These are phyloP conservation scores for Venustaconcha ellipsiformis DNA, from an alignment of 1,140 invertebrate genomes.

Conservation along the genomic window DNA sequence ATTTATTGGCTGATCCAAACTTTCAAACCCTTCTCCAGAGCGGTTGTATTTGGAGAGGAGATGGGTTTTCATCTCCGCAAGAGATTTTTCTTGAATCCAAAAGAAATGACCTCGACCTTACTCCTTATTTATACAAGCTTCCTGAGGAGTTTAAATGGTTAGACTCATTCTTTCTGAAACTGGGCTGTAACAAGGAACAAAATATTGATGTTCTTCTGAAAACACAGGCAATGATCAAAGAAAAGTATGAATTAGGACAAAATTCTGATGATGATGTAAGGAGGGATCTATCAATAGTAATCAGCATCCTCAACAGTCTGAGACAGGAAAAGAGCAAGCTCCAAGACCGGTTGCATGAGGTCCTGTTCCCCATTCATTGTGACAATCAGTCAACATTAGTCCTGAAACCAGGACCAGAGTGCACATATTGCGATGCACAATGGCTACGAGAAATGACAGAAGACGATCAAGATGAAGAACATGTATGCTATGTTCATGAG, in stretches of 20 bases:
- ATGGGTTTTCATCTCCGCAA: not conserved
- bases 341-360: too few relatives aligned
- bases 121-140: slow-evolving; percentile 1
- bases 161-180: slow-evolving; percentile 3
- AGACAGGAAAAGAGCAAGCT: not conserved
- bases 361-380: too few relatives aligned
- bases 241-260: not conserved
- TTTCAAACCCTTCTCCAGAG: not conserved
- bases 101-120: slow-evolving; percentile 1
- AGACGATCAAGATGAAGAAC: slow-evolving; percentile 31
- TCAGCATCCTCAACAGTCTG: slow-evolving; percentile 5
- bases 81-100: not conserved
- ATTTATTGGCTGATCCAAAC: not conserved
- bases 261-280: not conserved
- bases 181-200: slow-evolving; percentile 4
- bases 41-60: slow-evolving; percentile 6
- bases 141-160: slow-evolving; percentile 12
- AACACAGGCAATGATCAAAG: not conserved
- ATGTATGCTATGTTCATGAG: slow-evolving; percentile 43
- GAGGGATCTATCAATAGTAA: not conserved
- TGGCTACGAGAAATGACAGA: not conserved
- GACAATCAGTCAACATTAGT: too few relatives aligned
- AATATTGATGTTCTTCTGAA: not conserved
- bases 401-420: too few relatives aligned
- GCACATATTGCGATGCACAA: too few relatives aligned